Evolutionary conservation across 2,797 vertebrate genomes (phyloP).

Genomic region (Cryptoblepharus egeriae): DNA sequence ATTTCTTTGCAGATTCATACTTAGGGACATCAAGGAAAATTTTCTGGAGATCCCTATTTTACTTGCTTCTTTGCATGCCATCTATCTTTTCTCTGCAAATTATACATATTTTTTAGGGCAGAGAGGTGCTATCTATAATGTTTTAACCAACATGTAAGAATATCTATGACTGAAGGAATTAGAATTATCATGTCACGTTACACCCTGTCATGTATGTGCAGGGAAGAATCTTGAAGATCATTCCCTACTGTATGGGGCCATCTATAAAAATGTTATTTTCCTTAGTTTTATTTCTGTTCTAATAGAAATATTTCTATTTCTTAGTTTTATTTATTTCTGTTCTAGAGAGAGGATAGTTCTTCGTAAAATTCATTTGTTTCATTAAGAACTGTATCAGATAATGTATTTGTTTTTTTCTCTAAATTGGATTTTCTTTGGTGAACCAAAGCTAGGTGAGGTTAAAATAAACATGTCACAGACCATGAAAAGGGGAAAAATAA

Average conservation of each 20-base stretch:
- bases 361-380: neutral
- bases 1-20: slow-evolving; percentile 23
- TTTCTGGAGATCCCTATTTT: slow-evolving; percentile 42
- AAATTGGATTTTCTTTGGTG: slow-evolving; percentile 24
- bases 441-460: neutral
- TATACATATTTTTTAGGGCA: slow-evolving; percentile 38
- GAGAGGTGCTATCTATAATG: slow-evolving; percentile 53
- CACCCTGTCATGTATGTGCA: neutral
- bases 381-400: neutral
- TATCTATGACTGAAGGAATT: slow-evolving; percentile 47
- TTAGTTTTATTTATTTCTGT: slow-evolving; percentile 28
- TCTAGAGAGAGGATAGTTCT: slow-evolving; percentile 45
- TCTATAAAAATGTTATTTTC: slow-evolving; percentile 69
- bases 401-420: slow-evolving; percentile 38
- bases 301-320: no score
- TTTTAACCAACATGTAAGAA: slow-evolving; percentile 11
- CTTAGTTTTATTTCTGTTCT: slow-evolving; percentile 43
- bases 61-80: slow-evolving; percentile 33
- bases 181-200: slow-evolving; percentile 28
- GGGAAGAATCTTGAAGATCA: neutral
- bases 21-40: slow-evolving; percentile 26
- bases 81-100: slow-evolving; percentile 49
- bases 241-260: slow-evolving; percentile 49
- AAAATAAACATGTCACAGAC: slow-evolving; percentile 33
- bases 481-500: slow-evolving; percentile 31